Evolutionary conservation across 2,888 invertebrate genomes (phyloP).

Genomic region (Ectropis crepuscularia): DNA sequence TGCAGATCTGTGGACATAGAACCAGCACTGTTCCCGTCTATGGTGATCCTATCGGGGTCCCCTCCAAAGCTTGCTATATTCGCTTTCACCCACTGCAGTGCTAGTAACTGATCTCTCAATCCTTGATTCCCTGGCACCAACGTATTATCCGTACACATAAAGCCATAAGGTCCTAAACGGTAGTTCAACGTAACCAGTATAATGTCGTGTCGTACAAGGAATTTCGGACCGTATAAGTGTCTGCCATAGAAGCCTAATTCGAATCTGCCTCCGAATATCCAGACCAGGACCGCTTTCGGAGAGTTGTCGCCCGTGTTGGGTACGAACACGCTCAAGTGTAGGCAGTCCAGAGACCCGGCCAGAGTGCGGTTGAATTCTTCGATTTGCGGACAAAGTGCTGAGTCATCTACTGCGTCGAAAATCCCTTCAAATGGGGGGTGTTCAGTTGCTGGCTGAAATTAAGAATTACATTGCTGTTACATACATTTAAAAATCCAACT

Average conservation of each 20-base stretch:
- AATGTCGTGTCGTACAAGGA: slow-evolving; percentile 52
- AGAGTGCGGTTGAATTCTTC: slow-evolving; percentile 16
- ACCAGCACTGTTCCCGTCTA: slow-evolving; percentile 66
- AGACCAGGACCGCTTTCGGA: slow-evolving; percentile 58
- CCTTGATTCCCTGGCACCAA: slow-evolving; percentile 67
- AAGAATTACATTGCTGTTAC: neutral
- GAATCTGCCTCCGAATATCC: slow-evolving; percentile 63
- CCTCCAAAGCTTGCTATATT: slow-evolving; percentile 67
- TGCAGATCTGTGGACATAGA: slow-evolving; percentile 56
- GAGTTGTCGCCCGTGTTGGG: slow-evolving; percentile 54
- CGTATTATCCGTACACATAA: slow-evolving; percentile 62
- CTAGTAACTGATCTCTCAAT: slow-evolving; percentile 62
- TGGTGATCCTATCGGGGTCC: slow-evolving; percentile 58
- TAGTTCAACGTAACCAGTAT: slow-evolving; percentile 65
- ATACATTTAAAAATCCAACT: too few relatives aligned
- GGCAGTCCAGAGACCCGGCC: slow-evolving; percentile 46
- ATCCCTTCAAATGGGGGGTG: slow-evolving; percentile 41
- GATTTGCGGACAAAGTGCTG: slow-evolving; percentile 50
- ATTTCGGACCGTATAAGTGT: slow-evolving; percentile 50
- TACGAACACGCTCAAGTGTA: slow-evolving; percentile 69
- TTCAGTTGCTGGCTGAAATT: slow-evolving; percentile 24
- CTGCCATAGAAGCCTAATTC: slow-evolving; percentile 46
- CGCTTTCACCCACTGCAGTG: slow-evolving; percentile 61
- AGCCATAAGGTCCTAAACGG: slow-evolving; percentile 65
- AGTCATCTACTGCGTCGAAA: slow-evolving; percentile 51